Base-by-base conservation (phyloP, 2,888 invertebrate species). In the Desoria tigrina region DNA sequence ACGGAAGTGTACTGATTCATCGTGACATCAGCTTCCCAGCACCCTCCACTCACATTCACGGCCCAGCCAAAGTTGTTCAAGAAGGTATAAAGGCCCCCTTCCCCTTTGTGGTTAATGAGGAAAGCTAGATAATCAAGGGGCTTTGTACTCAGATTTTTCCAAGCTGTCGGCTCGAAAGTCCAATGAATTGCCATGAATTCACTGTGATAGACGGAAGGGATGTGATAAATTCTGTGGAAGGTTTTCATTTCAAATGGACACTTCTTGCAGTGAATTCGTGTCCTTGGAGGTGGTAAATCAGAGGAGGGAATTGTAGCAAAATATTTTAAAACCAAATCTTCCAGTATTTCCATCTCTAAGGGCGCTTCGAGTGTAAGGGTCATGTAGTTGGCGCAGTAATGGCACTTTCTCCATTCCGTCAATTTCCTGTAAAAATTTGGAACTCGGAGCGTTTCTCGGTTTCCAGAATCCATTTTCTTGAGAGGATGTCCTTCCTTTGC, bases 311-410 rank as follows among this genome's bases (percentile, higher is more conserved):
- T 65, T 6, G 21, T 23, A 1, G 62, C 62, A 53, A 73, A 73
- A 53, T 64, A 26, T 21, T 62, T 49, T 2, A 27, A 14, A 11
- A 51, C 64, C 6, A 71, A n/a, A 1, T 18, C 14, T 39, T 69
- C 51, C n/a, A 73, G 21, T 26, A 42, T 50, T 9, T 37, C 42
- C 7, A 73, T 24, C 4, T 56, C 39, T 18, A 69, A 24, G 0
- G 73, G 73, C 2, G 68, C 73, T 42, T 69, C 64, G 2, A 73
- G 32, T 2, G 65, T 65, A 4, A 73, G 42, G 1, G 71, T 69
- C 63, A 73, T 67, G 32, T 64, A 64, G 45, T 57, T 58, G 0
- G 65, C 63, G 14, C 42, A 56, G 28, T 71, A 73, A 24, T 73
- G 56, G 14, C 42, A 42, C 1, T 45, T 39, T 21, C 61, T 28